Evolutionary conservation across 2,797 vertebrate species (phyloP).

Genomic region (Tragopan temminckii): DNA sequence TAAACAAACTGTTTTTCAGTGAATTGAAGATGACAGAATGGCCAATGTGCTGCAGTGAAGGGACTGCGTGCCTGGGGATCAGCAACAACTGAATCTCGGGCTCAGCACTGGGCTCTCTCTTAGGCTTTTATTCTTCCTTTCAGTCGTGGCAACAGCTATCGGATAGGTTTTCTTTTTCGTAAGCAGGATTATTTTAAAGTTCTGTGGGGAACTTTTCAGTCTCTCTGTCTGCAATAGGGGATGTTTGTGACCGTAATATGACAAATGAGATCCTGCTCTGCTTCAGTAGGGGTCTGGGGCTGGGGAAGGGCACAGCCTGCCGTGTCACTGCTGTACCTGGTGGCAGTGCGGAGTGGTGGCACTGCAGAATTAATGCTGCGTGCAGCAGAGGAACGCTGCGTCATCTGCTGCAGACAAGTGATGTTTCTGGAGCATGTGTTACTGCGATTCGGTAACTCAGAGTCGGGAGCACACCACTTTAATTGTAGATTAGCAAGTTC

Average conservation of each 20-base stretch:
- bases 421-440: background rate
- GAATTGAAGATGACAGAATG: constrained; percentile 30
- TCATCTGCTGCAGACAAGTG: background rate
- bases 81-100: constrained; percentile 67
- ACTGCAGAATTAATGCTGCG: background rate
- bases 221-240: background rate
- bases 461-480: constrained; percentile 26
- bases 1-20: constrained; percentile 43
- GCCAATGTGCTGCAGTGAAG: constrained; percentile 26
- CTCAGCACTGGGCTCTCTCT: constrained; percentile 56
- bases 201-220: constrained; percentile 7
- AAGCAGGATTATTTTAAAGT: constrained; percentile 45
- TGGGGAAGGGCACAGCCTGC: background rate
- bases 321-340: background rate
- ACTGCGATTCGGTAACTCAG: background rate
- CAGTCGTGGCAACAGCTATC: background rate
- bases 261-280: background rate
- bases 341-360: background rate
- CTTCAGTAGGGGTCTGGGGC: background rate
- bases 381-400: constrained; percentile 24
- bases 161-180: constrained; percentile 43
- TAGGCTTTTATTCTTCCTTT: constrained; percentile 51
- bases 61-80: constrained; percentile 55
- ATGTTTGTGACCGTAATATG: background rate
- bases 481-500: constrained; percentile 51